phyloP scores from a whole-genome alignment of 1,140 invertebrate genomes.

The Bombus impatiens region DNA sequence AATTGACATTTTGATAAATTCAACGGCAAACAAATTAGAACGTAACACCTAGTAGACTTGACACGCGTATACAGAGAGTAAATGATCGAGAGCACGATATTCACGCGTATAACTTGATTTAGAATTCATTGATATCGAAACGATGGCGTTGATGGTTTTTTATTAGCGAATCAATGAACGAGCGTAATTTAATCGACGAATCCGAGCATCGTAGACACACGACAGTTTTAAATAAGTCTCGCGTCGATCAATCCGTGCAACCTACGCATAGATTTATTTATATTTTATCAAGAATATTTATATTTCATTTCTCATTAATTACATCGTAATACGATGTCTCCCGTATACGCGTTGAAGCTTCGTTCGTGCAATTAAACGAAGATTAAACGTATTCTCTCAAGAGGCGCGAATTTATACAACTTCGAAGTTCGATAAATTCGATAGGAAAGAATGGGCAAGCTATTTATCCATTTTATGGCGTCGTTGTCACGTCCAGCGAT shows the following conservation, averaged over 20 bases:
- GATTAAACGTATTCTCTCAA: background rate
- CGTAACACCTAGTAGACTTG: background rate
- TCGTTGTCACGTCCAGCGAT: background rate
- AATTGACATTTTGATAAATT: background rate
- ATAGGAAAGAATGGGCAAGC: too few relatives aligned
- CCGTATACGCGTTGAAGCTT: too few relatives aligned
- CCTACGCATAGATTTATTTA: background rate
- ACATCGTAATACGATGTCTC: background rate
- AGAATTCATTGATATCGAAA: background rate
- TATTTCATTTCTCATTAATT: background rate
- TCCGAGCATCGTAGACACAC: background rate
- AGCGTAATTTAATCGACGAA: conserved; percentile 8
- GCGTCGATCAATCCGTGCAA: background rate
- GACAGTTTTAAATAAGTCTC: background rate
- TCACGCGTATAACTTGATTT: background rate
- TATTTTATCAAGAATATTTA: background rate
- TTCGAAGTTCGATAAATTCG: too few relatives aligned
- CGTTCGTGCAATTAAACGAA: background rate
- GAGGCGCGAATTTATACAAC: too few relatives aligned
- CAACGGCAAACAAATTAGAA: background rate
- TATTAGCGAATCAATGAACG: background rate
- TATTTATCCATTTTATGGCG: background rate
- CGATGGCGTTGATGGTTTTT: background rate
- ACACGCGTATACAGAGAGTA: too few relatives aligned
- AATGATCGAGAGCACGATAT: background rate